phyloP scores from a whole-genome alignment of 1,140 invertebrate species.

The Mycetomoellerius zeteki region DNA sequence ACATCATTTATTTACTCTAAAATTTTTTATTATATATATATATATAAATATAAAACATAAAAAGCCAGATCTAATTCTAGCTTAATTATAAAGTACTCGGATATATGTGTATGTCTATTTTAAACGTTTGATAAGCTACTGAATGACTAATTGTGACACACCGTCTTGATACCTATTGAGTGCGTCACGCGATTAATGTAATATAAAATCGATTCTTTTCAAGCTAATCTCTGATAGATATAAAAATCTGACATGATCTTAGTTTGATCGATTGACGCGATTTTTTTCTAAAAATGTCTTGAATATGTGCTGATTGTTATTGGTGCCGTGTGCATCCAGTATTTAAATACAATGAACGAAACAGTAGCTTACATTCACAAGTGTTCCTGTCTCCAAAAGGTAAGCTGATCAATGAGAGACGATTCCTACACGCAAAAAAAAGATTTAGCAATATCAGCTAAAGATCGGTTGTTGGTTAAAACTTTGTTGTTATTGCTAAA shows the following conservation, averaged over 20 bases:
- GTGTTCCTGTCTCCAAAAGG: background rate
- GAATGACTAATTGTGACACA: slow-evolving; percentile 50
- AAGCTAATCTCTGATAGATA: slow-evolving; percentile 51
- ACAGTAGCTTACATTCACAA: background rate
- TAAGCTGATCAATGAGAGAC: slow-evolving; percentile 38
- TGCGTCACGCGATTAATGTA: background rate
- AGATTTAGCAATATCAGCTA: no score
- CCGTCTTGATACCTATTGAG: background rate
- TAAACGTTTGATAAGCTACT: background rate
- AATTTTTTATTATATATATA: background rate
- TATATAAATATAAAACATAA: background rate
- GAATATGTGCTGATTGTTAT: background rate
- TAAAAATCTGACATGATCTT: slow-evolving; percentile 31
- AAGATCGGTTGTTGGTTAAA: no score
- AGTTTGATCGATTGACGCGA: slow-evolving; percentile 38
- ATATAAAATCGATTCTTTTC: slow-evolving; percentile 59
- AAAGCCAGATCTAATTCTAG: background rate
- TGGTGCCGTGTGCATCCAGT: slow-evolving; percentile 71
- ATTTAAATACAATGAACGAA: slow-evolving; percentile 66
- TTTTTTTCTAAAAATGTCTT: slow-evolving; percentile 33
- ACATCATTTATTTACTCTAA: background rate
- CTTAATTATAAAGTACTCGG: background rate
- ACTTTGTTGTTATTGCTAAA: no score
- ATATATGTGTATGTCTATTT: background rate
- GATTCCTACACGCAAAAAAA: no score